Base-by-base conservation (phyloP, 2,888 invertebrate genomes). In the Andrena dorsata region DNA sequence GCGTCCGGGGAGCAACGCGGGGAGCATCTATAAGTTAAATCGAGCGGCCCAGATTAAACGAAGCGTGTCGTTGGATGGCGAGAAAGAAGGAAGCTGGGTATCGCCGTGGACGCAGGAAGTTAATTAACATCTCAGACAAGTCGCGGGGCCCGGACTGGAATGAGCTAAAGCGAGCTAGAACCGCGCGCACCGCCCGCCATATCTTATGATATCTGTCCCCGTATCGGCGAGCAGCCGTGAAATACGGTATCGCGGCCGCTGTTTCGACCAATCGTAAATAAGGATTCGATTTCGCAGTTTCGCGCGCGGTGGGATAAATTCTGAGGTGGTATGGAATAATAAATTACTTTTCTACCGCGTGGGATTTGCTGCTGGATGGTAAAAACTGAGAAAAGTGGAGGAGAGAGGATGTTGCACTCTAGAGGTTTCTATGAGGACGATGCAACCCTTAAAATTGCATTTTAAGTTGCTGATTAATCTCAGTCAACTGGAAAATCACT, bases 121-220 rank as follows among this genome's bases (percentile, higher is more conserved):
- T 90, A 88, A 90, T 90, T 90, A 90, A 88, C 90, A 89, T 90
- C 88, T 75, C 79, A 68, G 82, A 86, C 85, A 80, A 83, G 78
- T 83, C 80, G 83, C 70, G 82, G 51, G 41, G 41, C 41, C 58
- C 32, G 51, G 23, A 53, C 53, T 60, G 66, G 68, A 86, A 70
- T 71, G 72, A 76, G 65, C 77, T 70, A 70, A 78, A 80, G 73
- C 76, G 58, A 76, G 71, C 74, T 56, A 74, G 74, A 71, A 63
- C 35, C 76, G 61, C 56, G 64, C n/a, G 60, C 64, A 72, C 30
- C 71, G 73, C 41, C 47, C 64, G 41, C 65, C 80, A 32, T 86
- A 86, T 83, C 83, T 85, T 72, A 69, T 60, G 74, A 69, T 82
- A 78, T 85, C 85, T 83, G 73, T 61, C 73, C 63, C 10, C 77